These are phyloP conservation scores for Peromyscus melanophrys DNA, from an alignment of 2,797 vertebrate species.

Conservation along the genomic window DNA sequence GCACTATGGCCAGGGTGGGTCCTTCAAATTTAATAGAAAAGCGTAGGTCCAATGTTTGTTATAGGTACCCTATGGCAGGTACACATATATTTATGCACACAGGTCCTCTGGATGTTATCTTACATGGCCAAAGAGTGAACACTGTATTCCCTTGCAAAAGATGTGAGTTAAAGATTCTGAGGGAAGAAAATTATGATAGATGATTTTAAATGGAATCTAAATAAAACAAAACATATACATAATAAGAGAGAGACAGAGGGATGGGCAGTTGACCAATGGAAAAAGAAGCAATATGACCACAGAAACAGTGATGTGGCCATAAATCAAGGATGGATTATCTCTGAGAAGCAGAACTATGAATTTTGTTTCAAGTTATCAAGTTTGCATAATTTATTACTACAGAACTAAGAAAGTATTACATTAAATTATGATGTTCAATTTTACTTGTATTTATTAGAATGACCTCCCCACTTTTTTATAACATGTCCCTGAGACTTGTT, in stretches of 20 bases:
- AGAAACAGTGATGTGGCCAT: not conserved
- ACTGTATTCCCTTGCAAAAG: not conserved
- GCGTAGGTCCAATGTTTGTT: not conserved
- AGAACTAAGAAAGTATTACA: not conserved
- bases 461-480: not conserved
- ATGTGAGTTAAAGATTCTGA: not conserved
- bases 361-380: not conserved
- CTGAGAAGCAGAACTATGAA: not conserved
- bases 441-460: slow-evolving; percentile 1
- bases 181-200: not conserved
- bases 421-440: not conserved
- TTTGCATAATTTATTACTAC: not conserved
- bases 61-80: not conserved
- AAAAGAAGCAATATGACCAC: not conserved
- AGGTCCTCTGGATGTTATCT: not conserved
- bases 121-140: not conserved
- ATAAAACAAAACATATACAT: not conserved
- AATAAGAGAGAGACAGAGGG: not conserved
- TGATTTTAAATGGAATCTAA: not conserved
- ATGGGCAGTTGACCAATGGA: not conserved
- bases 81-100: not conserved
- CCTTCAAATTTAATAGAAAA: not conserved
- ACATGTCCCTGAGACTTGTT: not conserved
- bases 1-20: not conserved
- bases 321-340: not conserved